phyloP scores from a whole-genome alignment of 2,797 vertebrate species.

The Champsocephalus gunnari region DNA sequence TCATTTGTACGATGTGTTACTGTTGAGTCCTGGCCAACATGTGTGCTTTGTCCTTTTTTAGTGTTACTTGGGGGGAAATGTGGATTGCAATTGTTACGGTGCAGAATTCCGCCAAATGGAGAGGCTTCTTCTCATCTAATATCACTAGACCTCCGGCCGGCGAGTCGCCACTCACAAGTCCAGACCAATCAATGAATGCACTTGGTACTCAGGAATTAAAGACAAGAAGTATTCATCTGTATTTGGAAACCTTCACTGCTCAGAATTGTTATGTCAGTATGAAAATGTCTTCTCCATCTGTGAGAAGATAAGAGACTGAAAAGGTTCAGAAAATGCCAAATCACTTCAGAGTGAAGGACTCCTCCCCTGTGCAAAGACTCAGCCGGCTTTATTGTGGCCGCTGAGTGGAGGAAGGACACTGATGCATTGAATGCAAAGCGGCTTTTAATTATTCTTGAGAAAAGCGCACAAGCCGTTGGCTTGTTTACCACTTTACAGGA shows the following conservation, averaged over 20 bases:
- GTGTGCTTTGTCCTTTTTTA: conserved; percentile 1
- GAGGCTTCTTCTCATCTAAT: conserved; percentile 44
- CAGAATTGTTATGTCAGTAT: conserved; percentile 8
- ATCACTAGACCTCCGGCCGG: conserved; percentile 37
- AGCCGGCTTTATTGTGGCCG: conserved; percentile 62
- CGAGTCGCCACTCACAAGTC: conserved; percentile 47
- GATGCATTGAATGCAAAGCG: conserved; percentile 75
- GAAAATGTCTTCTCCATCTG: conserved; percentile 23
- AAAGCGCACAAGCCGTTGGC: conserved; percentile 77
- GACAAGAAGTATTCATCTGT: conserved; percentile 38
- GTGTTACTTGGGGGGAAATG: conserved; percentile 27
- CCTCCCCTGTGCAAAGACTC: conserved; percentile 33
- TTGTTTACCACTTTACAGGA: conserved; percentile 82
- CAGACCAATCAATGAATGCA: conserved; percentile 61
- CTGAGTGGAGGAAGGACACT: conserved; percentile 69
- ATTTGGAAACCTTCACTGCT: conserved; percentile 51
- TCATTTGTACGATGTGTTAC: neutral
- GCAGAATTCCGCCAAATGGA: conserved; percentile 40
- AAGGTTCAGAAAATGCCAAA: conserved; percentile 42
- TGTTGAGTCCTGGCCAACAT: conserved; percentile 12
- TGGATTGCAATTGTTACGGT: conserved; percentile 44
- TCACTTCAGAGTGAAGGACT: conserved; percentile 48
- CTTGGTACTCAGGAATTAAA: conserved; percentile 49
- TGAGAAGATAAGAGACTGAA: conserved; percentile 21
- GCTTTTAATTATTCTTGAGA: conserved; percentile 81